Base-by-base conservation (phyloP, 2,888 invertebrate species). In the Blastobasis adustella region DNA sequence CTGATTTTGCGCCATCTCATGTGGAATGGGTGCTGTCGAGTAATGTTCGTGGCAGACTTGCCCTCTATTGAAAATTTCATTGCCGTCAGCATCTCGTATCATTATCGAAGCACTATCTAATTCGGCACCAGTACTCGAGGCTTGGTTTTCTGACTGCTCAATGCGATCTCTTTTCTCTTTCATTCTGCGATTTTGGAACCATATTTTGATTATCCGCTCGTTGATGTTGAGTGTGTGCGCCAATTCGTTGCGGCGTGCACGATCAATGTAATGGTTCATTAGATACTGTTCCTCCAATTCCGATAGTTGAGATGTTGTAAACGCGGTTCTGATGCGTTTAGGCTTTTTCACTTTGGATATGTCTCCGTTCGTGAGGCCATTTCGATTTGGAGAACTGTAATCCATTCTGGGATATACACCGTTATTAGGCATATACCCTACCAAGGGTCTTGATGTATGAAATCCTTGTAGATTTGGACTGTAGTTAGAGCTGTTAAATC, bases 121-220 rank as follows among this genome's bases (percentile, higher is more conserved):
- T 39, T 76, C 76, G 0, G 71, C 3, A 23, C 23, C 23, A 23
- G 23, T 23, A 23, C 50, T 79, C 78, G 1, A 68, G 51, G 53
- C 61, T 62, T 23, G 23, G 23, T 23, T 23, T 23, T 23, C 23
- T 23, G 3, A 23, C 23, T 23, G 23, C 50, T 82, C 82, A 4
- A 71, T 64, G 43, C 80, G 80, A 55, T 92, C 92, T 65, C 93
- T 93, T 69, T 93, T 93, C 64, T 83, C 88, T 58, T 93, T 93
- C 95, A 95, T 95, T 0, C 95, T 82, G 0, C 94, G 86, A 69
- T 95, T 95, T 67, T 95, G 95, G 71, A 95, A 96, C 95, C 95
- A 95, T 43, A 95, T 94, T 73, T 95, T 95, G 48, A 96, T 93
- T 0, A 76, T 79, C 1, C 79, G 69, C 53, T 83, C 82, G 49